Evolutionary conservation across 2,797 vertebrate species (phyloP), one percentile per base, ranked within the genome.

Genomic region (Ateles fusciceps): DNA sequence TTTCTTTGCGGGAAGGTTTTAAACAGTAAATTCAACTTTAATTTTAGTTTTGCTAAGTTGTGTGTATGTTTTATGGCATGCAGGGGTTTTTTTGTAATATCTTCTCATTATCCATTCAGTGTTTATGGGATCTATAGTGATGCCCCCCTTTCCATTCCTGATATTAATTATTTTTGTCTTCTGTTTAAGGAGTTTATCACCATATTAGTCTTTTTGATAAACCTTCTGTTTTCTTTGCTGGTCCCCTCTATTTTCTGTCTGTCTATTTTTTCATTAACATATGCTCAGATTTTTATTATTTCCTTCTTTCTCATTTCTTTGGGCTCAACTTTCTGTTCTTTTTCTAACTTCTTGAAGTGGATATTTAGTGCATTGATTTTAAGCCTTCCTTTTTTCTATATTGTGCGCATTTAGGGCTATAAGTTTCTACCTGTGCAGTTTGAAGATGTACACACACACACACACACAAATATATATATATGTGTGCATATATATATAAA

Each of bases 1-100:
- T 91, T 92, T 89, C 33, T 89, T 75, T 30, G 21, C 46, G 55
- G 21, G 42, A 74, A 79, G 10, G 36, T 91, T 81, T 81, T 64
- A 80, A 95, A 91, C 13, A 78, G 2, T 88, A 46, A 85, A 61
- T 76, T 93, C 39, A 28, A 72, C 80, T 95, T n/a, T 26, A 52
- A 64, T 91, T 91, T 95, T 88, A 39, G 8, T 94, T 95, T 97
- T 96, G 46, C 24, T 93, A 52, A 61, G 15, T 80, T 71, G 6
- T 50, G 14, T 74, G 36, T 81, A 17, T 50, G 48, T 68, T 88
- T 85, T 92, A 55, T 78, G 19, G 55, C 21, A 39, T 81, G 8
- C 68, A 79, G 21, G 6, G 7, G 0, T 7, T 74, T 93, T 85
- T 91, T 57, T 72, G 5, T 57, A 75, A 44, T 87, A 68, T 84